A percentile compares a stretch with the other conserved stretches of the same genome.
phyloP scores from a whole-genome alignment of 2,888 invertebrate species.

The Tachina grossa region DNA sequence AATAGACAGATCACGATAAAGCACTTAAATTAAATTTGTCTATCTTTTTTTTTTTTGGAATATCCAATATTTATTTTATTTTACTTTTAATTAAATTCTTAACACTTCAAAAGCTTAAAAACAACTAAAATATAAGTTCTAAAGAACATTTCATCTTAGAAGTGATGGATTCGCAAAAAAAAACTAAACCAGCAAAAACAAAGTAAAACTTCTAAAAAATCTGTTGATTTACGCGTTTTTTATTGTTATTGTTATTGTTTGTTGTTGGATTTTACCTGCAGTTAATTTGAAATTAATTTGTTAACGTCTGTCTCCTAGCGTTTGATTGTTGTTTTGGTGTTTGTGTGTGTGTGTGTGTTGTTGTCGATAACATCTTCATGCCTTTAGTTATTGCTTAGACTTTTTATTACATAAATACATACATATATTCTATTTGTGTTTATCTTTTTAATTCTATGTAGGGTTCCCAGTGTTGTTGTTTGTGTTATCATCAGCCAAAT shows the following conservation, averaged over 20 bases:
- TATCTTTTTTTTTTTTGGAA: background rate
- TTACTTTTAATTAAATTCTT: constrained; percentile 59
- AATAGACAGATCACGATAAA: constrained; percentile 34
- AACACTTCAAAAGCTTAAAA: constrained; percentile 66
- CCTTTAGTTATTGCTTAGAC: constrained; percentile 62
- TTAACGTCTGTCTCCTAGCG: constrained; percentile 45
- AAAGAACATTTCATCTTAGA: constrained; percentile 65
- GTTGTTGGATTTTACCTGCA: constrained; percentile 67
- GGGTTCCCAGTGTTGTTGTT: constrained; percentile 2
- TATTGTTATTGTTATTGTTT: constrained; percentile 36
- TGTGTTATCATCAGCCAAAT: background rate
- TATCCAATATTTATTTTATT: constrained; percentile 21
- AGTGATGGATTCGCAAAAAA: constrained; percentile 43
- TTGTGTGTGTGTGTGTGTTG: constrained; percentile 26
- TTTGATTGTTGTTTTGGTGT: constrained; percentile 64
- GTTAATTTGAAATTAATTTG: constrained; percentile 73
- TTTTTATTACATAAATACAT: constrained; percentile 27
- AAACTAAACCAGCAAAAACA: constrained; percentile 15
- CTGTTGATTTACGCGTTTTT: constrained; percentile 68
- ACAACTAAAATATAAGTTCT: constrained; percentile 63
- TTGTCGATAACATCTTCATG: constrained; percentile 78
- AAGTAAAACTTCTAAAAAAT: constrained; percentile 33
- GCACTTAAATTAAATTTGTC: constrained; percentile 19
- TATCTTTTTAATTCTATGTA: background rate
- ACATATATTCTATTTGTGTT: background rate